Base-by-base conservation (phyloP, 2,797 vertebrate species). In the Cetoscarus ocellatus region DNA sequence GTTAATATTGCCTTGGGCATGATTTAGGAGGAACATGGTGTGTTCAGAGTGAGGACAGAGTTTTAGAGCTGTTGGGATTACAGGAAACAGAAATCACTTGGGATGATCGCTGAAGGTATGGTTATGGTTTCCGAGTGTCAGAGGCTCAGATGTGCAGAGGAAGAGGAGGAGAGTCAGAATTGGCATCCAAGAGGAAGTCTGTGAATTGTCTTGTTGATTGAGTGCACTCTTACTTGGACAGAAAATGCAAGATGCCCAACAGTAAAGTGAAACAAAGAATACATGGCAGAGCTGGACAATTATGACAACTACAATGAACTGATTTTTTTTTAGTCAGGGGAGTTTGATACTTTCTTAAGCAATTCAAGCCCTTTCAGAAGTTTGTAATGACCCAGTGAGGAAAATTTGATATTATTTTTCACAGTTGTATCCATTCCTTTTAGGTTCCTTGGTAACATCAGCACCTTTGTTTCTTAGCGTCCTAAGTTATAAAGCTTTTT, bases 31-130 rank as follows among this genome's bases (percentile, higher is more conserved):
- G 67, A 79, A 75, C 70, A 42, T 66, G 38, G 43, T 69, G 61
- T 64, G 83, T 84, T 90, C 84, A 87, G 69, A 67, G 55, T 35
- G 40, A 84, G 87, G 85, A 79, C 83, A 75, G 51, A 69, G 66
- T 75, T 70, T 79, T 82, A 52, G 64, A 79, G 56, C 65, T 44
- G 51, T 45, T 52, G 70, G 66, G 76, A 69, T 70, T 61, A 56
- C 69, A 79, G 85, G 85, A 88, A 86, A 60, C 56, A 72, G 67
- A 67, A 79, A 79, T 80, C 67, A 80, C 85, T 70, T 67, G 48
- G 64, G 62, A 61, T 69, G 66, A 80, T 81, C 63, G 67, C 49
- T 58, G 11, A 11, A 75, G 60, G 52, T 80, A 60, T 50, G 50
- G 54, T 48, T 70, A 61, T 3, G 14, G 67, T 85, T 87, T 84